Conservation (phyloP, 2,888 invertebrate species). For the Eristalinus sepulchralis region DNA sequence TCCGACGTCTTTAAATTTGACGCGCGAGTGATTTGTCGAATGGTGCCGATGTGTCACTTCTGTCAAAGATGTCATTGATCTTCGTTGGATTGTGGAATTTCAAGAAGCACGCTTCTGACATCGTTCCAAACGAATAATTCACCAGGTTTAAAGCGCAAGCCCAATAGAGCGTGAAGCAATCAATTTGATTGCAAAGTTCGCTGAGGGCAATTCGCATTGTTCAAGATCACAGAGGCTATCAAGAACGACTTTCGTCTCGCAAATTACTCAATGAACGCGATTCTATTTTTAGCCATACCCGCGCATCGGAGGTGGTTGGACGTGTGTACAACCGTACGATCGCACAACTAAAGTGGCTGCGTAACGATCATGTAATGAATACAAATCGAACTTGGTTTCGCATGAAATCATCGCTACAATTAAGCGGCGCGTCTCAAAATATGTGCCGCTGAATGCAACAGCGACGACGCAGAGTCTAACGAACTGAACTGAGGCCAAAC, state of each 20-base stretch:
- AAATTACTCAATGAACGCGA: conserved; percentile 46
- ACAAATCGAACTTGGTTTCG: conserved; percentile 11
- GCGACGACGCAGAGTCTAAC: conserved; percentile 30
- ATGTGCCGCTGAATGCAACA: background rate
- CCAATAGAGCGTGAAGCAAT: background rate
- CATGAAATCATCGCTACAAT: conserved; percentile 41
- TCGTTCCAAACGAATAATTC: background rate
- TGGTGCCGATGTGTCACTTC: background rate
- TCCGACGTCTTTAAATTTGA: no score
- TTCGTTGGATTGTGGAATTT: background rate
- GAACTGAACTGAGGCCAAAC: conserved; percentile 27
- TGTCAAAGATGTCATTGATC: background rate
- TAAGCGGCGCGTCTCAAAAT: background rate
- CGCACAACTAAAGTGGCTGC: background rate
- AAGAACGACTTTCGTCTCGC: conserved; percentile 1
- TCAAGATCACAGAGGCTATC: conserved; percentile 2
- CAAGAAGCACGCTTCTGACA: background rate
- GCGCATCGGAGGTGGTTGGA: background rate
- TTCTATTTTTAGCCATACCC: conserved; percentile 22
- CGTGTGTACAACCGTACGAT: background rate
- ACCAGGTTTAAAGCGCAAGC: background rate
- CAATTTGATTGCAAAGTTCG: background rate
- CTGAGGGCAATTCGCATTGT: conserved; percentile 15
- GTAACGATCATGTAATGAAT: conserved; percentile 41
- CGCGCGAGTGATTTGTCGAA: background rate